Evolutionary conservation across 1,140 invertebrate genomes (phyloP).

Genomic region (Trialeurodes vaporariorum): DNA sequence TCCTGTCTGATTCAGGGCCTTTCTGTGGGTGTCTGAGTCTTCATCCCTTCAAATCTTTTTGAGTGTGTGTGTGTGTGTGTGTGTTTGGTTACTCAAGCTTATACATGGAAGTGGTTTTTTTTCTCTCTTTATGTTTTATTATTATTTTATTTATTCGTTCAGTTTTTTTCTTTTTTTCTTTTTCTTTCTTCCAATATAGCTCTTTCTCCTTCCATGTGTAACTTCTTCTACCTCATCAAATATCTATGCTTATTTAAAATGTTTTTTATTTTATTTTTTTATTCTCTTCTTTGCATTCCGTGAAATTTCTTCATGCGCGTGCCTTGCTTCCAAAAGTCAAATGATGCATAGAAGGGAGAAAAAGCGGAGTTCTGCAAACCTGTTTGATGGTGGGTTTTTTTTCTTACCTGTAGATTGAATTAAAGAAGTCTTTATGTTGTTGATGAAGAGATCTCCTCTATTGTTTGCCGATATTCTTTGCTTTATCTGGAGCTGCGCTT

Average conservation of each 20-base stretch:
- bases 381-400: neutral
- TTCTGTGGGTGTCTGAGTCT: neutral
- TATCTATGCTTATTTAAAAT: no score
- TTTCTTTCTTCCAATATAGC: neutral
- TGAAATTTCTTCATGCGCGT: no score
- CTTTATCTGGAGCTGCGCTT: neutral
- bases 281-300: no score
- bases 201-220: neutral
- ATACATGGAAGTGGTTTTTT: no score
- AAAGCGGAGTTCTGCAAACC: neutral
- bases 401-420: neutral
- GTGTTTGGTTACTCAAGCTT: no score
- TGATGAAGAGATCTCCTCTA: neutral
- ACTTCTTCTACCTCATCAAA: no score
- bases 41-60: neutral
- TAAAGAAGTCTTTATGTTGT: neutral
- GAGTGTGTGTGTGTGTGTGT: no score
- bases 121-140: no score
- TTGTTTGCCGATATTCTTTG: no score
- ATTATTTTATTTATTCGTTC: neutral
- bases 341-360: no score
- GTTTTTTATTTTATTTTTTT: no score
- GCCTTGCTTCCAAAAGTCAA: no score
- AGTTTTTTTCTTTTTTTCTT: neutral
- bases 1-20: neutral